phyloP scores from a whole-genome alignment of 1,140 invertebrate genomes.

The Charaxes varanes region DNA sequence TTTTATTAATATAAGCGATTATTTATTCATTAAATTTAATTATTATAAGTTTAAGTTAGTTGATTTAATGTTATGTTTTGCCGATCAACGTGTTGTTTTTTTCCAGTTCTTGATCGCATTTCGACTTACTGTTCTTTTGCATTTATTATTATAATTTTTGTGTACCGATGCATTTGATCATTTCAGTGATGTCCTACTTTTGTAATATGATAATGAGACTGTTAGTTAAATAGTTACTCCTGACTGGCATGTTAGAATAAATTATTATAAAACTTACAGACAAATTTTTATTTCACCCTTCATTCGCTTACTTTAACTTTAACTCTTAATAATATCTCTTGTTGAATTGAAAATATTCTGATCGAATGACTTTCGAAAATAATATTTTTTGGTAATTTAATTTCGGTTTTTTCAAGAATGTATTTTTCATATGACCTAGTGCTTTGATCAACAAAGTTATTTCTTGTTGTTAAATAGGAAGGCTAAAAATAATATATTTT shows the following conservation, averaged over 20 bases:
- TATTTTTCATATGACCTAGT: too few species aligned
- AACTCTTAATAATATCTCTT: too few species aligned
- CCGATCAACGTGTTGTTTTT: constrained; percentile 20
- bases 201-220: constrained; percentile 71
- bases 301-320: too few species aligned
- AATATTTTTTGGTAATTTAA: too few species aligned
- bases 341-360: too few species aligned
- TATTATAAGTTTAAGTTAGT: constrained; percentile 17
- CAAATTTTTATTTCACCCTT: constrained; percentile 5
- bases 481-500: too few species aligned
- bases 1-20: constrained; percentile 61
- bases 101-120: constrained; percentile 14
- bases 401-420: too few species aligned
- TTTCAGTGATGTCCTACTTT: constrained; percentile 54
- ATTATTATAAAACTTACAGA: constrained; percentile 32
- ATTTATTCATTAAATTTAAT: constrained; percentile 64
- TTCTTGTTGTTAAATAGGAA: too few species aligned
- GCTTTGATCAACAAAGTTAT: too few species aligned
- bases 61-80: constrained; percentile 18
- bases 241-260: constrained; percentile 53
- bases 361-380: too few species aligned
- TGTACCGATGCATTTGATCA: constrained; percentile 59
- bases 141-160: constrained; percentile 51
- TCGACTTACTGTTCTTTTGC: constrained; percentile 32
- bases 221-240: constrained; percentile 66